A percentile compares a stretch with the other conserved stretches of the same genome.
phyloP scores from a whole-genome alignment of 2,113 vertebrate species.

The Daphoenositta chrysoptera region DNA sequence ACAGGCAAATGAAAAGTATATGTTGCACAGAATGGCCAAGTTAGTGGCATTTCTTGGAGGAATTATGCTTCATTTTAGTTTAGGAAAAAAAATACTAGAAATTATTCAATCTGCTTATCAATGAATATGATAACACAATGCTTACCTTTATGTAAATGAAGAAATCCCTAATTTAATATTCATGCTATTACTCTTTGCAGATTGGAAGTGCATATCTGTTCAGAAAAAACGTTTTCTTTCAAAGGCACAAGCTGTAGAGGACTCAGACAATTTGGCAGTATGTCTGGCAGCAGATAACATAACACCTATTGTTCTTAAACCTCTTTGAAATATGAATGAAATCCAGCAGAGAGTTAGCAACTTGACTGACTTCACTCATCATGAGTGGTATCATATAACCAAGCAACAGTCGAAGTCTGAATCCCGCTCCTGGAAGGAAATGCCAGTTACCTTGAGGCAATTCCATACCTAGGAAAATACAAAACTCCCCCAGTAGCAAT shows the following conservation, averaged over 20 bases:
- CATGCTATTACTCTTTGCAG: background rate
- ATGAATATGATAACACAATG: background rate
- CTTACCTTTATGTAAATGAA: background rate
- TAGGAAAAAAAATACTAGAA: background rate
- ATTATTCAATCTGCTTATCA: background rate
- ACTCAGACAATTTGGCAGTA: background rate
- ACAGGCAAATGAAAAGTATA: background rate
- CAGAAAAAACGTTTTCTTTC: background rate
- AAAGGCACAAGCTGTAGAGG: background rate
- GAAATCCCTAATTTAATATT: background rate
- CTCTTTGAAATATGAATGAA: conserved; percentile 26
- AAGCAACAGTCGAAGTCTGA: background rate
- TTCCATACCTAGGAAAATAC: background rate
- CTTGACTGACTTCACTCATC: background rate
- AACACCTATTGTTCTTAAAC: background rate
- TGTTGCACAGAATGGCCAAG: background rate
- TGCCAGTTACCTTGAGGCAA: background rate
- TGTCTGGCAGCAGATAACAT: background rate
- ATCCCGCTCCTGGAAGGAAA: conserved; percentile 8
- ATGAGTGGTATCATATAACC: background rate
- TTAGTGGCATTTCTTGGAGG: background rate
- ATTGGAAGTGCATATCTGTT: background rate
- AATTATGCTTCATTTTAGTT: background rate
- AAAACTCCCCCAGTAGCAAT: background rate
- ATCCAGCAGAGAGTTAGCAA: background rate